A percentile compares a stretch with the other conserved stretches of the same genome.
These are phyloP conservation scores for Acanthurus leucopareius DNA, from an alignment of 2,797 vertebrate species.

Conservation along the genomic window DNA sequence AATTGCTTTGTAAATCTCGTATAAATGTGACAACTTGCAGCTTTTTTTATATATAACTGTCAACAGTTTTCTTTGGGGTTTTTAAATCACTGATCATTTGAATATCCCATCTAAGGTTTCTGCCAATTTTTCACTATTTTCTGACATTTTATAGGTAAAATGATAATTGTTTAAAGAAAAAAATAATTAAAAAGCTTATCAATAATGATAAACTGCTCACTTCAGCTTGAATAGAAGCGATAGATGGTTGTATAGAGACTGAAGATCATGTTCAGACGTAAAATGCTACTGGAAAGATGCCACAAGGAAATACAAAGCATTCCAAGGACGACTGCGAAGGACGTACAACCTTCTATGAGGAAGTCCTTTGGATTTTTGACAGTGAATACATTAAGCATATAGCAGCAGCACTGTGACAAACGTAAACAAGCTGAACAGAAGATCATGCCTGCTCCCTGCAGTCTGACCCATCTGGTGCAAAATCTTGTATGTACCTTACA, in stretches of 20 bases:
- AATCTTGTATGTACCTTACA: slow-evolving; percentile 3
- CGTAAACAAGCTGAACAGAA: slow-evolving; percentile 1
- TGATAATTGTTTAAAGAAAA: too few species aligned
- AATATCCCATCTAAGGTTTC: background rate
- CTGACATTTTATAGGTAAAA: too few species aligned
- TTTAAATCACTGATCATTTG: background rate
- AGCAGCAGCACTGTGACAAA: background rate
- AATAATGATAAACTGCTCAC: background rate
- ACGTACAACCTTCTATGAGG: too few species aligned
- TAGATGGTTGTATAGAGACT: background rate
- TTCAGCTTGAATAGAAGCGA: background rate
- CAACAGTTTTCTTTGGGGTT: background rate
- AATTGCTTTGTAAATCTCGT: background rate
- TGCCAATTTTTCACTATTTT: too few species aligned
- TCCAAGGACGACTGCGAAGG: background rate
- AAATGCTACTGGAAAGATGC: background rate
- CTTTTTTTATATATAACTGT: background rate
- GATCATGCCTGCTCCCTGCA: slow-evolving; percentile 29
- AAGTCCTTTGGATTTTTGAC: too few species aligned
- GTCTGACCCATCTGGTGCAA: slow-evolving; percentile 44
- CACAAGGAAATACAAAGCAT: background rate
- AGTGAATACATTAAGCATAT: too few species aligned
- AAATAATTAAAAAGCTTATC: background rate
- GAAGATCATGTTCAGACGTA: background rate
- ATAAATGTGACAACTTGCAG: too few species aligned